These are phyloP conservation scores for Ascidia mentula DNA, from an alignment of 23 tunicate genomes.

Conservation along the genomic window DNA sequence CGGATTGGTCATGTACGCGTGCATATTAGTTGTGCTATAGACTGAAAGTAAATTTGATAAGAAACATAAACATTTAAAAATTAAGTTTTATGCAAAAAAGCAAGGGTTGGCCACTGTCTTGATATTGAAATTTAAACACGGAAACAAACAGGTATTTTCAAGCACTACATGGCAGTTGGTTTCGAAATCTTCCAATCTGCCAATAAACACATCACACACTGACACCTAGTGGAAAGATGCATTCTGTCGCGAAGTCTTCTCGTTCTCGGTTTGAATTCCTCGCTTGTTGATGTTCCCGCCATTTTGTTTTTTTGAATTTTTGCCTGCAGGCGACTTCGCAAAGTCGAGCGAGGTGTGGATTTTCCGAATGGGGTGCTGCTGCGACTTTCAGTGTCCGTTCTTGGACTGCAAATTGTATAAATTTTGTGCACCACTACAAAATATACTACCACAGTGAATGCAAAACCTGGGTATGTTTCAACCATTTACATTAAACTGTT, in stretches of 20 bases:
- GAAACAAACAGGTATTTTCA: no score
- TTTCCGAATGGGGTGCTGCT: slow-evolving; percentile 27
- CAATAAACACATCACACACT: not conserved
- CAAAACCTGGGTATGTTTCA: no score
- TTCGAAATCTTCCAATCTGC: not conserved
- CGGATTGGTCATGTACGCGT: no score
- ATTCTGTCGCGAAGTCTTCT: slow-evolving; percentile 57
- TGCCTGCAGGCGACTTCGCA: slow-evolving; percentile 32
- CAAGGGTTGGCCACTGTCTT: no score
- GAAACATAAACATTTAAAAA: no score
- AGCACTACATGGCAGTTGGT: not conserved
- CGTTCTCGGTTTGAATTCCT: slow-evolving; percentile 15
- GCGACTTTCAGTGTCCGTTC: slow-evolving; percentile 21
- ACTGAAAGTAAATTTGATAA: no score
- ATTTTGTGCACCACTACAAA: no score
- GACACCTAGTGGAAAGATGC: slow-evolving; percentile 42
- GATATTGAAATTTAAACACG: no score
- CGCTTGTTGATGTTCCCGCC: slow-evolving; percentile 2
- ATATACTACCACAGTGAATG: not conserved
- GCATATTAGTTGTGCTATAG: no score
- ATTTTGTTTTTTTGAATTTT: slow-evolving; percentile 13
- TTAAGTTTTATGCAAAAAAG: no score
- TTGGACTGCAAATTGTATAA: slow-evolving; percentile 33
- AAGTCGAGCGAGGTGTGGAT: not conserved
- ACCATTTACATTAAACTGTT: no score